Percentiles rank a stretch among this genome's conserved stretches.
phyloP scores from a whole-genome alignment of 1,140 invertebrate genomes.

The Ceratina australensis region DNA sequence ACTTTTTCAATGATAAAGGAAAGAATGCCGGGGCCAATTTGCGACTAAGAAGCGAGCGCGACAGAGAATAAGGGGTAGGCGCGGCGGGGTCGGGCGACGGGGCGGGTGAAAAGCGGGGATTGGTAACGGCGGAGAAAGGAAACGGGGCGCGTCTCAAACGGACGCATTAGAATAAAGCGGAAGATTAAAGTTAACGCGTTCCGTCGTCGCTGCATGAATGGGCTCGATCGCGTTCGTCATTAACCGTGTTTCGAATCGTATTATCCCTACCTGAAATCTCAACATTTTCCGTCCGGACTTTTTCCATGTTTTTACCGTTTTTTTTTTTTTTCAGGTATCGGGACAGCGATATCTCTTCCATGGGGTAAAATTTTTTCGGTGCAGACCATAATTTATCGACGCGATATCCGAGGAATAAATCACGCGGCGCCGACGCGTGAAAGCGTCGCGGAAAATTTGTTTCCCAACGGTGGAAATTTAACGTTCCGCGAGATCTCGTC shows the following conservation, averaged over 20 bases:
- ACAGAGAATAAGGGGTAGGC: neutral
- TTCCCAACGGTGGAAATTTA: slow-evolving; percentile 23
- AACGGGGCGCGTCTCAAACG: slow-evolving; percentile 23
- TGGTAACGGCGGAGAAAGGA: neutral
- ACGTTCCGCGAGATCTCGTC: slow-evolving; percentile 6
- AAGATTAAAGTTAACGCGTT: slow-evolving; percentile 39
- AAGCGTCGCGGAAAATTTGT: slow-evolving; percentile 24
- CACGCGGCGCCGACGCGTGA: neutral
- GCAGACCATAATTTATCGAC: slow-evolving; percentile 22
- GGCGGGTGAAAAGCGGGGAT: too few relatives aligned
- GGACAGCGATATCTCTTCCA: neutral
- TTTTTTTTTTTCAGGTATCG: neutral
- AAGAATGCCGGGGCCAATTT: slow-evolving; percentile 48
- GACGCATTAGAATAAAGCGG: slow-evolving; percentile 34
- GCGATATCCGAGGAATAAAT: slow-evolving; percentile 11
- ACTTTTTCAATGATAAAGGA: slow-evolving; percentile 50
- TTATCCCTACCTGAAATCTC: too few relatives aligned
- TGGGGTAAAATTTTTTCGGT: neutral
- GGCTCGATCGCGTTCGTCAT: slow-evolving; percentile 15
- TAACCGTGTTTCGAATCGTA: slow-evolving; percentile 1
- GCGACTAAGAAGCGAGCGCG: slow-evolving; percentile 31
- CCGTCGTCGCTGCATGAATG: slow-evolving; percentile 3
- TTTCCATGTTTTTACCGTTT: too few relatives aligned
- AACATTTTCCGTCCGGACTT: neutral
- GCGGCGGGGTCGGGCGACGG: neutral